phyloP scores from a whole-genome alignment of 2,888 invertebrate genomes.

The Tanypteryx hageni region DNA sequence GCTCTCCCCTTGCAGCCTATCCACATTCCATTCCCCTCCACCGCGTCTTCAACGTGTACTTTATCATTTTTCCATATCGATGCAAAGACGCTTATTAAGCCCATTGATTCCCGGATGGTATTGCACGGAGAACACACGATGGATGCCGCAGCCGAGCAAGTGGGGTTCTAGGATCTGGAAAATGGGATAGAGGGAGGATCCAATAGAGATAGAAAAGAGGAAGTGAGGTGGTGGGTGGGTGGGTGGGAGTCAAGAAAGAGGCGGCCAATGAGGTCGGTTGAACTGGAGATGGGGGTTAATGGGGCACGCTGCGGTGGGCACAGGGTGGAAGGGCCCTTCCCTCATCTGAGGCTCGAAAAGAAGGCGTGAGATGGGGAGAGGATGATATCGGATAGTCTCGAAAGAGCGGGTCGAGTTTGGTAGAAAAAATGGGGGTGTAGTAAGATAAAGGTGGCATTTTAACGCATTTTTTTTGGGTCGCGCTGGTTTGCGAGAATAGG shows the following conservation, averaged over 20 bases:
- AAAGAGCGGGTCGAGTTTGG: background rate
- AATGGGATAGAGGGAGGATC: background rate
- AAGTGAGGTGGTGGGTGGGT: background rate
- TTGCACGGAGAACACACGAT: background rate
- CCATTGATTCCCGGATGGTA: background rate
- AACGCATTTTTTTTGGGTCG: background rate
- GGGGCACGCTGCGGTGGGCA: background rate
- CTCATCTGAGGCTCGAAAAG: background rate
- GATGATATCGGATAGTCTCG: background rate
- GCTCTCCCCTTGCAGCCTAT: background rate
- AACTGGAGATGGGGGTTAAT: background rate
- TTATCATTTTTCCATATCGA: background rate
- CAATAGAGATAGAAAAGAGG: background rate
- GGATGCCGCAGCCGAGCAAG: background rate
- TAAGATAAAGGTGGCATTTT: background rate
- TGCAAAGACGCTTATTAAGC: background rate
- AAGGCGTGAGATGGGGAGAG: background rate
- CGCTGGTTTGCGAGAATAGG: background rate
- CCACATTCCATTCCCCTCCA: background rate
- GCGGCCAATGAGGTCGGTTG: background rate
- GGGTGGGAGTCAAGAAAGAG: background rate
- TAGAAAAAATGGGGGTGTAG: background rate
- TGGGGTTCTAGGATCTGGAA: background rate
- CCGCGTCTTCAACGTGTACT: background rate
- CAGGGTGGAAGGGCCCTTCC: background rate